Percentiles rank a stretch among this genome's conserved stretches.
phyloP scores from a whole-genome alignment of 2,888 invertebrate species.

The Lithophane ornitopus region DNA sequence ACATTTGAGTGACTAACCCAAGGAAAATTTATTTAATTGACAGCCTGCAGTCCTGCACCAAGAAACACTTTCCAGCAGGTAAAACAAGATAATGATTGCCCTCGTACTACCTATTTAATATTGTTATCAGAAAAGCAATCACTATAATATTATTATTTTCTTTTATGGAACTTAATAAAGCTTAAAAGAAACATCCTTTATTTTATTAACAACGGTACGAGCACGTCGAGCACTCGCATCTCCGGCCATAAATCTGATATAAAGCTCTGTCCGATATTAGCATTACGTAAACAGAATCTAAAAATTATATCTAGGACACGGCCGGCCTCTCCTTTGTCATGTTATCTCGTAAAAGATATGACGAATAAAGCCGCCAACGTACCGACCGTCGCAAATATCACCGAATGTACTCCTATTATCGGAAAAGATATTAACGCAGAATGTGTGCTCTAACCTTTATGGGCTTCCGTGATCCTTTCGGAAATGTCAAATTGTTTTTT shows the following conservation, averaged over 20 bases:
- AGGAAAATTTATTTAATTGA: neutral
- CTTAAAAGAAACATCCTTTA: neutral
- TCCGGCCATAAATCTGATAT: slow-evolving; percentile 41
- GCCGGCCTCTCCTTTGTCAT: slow-evolving; percentile 42
- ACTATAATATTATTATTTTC: neutral
- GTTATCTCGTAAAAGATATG: slow-evolving; percentile 56
- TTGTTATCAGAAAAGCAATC: neutral
- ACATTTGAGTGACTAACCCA: neutral
- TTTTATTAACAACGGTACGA: slow-evolving; percentile 18
- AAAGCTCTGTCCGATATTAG: slow-evolving; percentile 50
- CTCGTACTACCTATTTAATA: neutral
- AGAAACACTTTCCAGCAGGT: neutral
- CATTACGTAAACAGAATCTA: slow-evolving; percentile 58
- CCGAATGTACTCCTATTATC: slow-evolving; percentile 46
- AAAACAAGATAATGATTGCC: neutral
- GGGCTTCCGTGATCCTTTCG: slow-evolving; percentile 11
- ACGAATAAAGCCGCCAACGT: slow-evolving; percentile 30
- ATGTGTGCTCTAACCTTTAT: slow-evolving; percentile 49
- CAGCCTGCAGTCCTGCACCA: neutral
- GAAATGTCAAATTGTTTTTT: slow-evolving; percentile 44
- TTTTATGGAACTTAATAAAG: neutral
- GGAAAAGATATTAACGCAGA: slow-evolving; percentile 56
- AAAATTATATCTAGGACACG: slow-evolving; percentile 41
- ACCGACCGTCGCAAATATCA: slow-evolving; percentile 13
- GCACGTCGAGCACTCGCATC: slow-evolving; percentile 17